Base-by-base conservation (phyloP, 2,113 vertebrate species). In the Tapirus terrestris region DNA sequence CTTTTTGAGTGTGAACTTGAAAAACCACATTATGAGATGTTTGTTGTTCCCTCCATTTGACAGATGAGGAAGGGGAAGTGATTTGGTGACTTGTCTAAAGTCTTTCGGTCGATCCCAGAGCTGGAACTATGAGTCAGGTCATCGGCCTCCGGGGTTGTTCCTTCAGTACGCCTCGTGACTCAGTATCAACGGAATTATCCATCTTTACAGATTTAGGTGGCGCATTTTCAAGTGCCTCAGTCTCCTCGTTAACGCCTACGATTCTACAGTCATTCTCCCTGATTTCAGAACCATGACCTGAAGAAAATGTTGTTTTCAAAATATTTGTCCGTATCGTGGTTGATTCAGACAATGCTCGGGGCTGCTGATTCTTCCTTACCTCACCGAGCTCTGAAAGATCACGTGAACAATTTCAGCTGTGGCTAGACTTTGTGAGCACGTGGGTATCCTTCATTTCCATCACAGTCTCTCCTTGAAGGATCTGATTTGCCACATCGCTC, bases 301-400 rank as follows among this genome's bases (percentile, higher is more conserved):
- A 80, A 27, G 33, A 63, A n/a, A 36, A 31, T 12, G 5, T 31
- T 13, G 51, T 53, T 53, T 53, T 53, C 51, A 53, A 16, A 53
- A 53, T 17, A 16, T 12, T 18, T 29, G 43, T 13, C 67, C 65
- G 3, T 65, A 70, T 73, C 94, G 97, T 89, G 58, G 45, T 95
- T 91, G 96, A 96, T 36, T 89, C 77, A 88, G 95, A 43, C 79
- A 95, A 89, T 73, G 91, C 56, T 58, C 75, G 87, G 77, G 96
- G 89, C 45, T 96, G 36, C 10, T 39, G 72, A 85, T 94, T 20
- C 39, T 60, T 21, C 14, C 25, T 65, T 92, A 8, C 29, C 65
- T 92, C 70, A 0, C 63, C 11, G 6, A 96, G 67, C 84, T 91
- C 72, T 87, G 61, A 75, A 45, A 90, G 70, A 75, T 56, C 88